Evolutionary conservation across 2,797 vertebrate genomes (phyloP), one percentile per base, ranked within the genome.

Genomic region (Lithobates sylvaticus): DNA sequence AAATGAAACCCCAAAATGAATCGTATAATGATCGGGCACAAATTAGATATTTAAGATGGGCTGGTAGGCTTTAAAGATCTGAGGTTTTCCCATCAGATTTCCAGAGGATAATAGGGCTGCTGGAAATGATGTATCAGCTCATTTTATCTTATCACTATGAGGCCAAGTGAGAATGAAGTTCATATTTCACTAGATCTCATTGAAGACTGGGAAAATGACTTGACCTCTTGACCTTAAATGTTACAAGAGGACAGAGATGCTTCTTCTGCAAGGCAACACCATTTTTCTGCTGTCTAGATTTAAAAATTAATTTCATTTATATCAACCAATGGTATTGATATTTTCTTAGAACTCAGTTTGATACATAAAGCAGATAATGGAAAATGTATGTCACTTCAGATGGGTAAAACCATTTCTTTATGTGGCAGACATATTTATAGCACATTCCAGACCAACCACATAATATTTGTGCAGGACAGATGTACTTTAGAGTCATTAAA

Each of bases 251-350:
- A 96, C 95, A 95, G 94, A 95, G 94, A 96, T 96, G 95, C 95
- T 94, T 96, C 93, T 95, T 95, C 94, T 92, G 93, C 93, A 96
- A 95, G 95, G 94, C 95, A 95, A 95, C 94, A 94, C 93, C 95
- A 95, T 96, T 95, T 96, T 95, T 96, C 95, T 95, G 92, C 93
- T 94, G 95, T 95, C 95, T 87, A 92, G 95, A 93, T 94, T 94
- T 94, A 94, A 95, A 94, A 94, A 94, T 95, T 95, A 94, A 96
- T 96, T 96, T 95, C 92, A 95, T 95, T 95, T 96, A 95, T 96
- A 95, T 94, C 95, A 95, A 94, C 94, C 94, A 95, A 94, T 93
- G 93, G 93, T 96, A 95, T 94, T 94, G 94, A 95, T 94, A 95
- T 94, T 95, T 96, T 94, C 94, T 94, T 91, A 94, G 93, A 93